Evolutionary conservation across 2,888 invertebrate genomes (phyloP).

Genomic region (Drosophila greeni): DNA sequence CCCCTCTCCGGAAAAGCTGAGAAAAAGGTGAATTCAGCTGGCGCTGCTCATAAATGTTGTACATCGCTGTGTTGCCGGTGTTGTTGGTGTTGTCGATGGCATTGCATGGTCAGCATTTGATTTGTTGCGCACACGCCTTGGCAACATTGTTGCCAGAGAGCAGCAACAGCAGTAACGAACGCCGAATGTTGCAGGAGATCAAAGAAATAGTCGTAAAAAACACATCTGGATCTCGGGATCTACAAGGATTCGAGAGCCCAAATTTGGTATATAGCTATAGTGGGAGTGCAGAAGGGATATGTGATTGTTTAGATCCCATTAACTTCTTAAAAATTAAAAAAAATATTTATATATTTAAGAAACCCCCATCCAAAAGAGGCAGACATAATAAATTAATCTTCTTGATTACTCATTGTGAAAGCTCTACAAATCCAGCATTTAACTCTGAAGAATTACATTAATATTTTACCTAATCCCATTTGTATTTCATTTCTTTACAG

Average conservation of each 20-base stretch:
- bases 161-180: slow-evolving; percentile 41
- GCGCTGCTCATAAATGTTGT: slow-evolving; percentile 69
- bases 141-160: slow-evolving; percentile 64
- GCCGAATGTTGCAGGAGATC: slow-evolving; percentile 36
- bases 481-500: slow-evolving; percentile 36
- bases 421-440: not conserved
- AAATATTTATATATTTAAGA: not conserved
- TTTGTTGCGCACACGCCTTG: slow-evolving; percentile 62
- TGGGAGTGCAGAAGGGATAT: no score
- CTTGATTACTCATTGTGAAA: not conserved
- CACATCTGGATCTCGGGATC: slow-evolving; percentile 13
- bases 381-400: not conserved
- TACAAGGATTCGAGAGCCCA: not conserved
- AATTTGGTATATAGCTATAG: slow-evolving; percentile 3
- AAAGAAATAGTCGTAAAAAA: slow-evolving; percentile 11
- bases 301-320: rapidly evolving
- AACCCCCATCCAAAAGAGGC: not conserved
- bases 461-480: slow-evolving; percentile 9
- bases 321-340: not conserved
- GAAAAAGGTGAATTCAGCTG: slow-evolving; percentile 28
- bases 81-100: slow-evolving; percentile 40
- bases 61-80: slow-evolving; percentile 38
- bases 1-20: slow-evolving; percentile 5
- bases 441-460: not conserved
- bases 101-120: slow-evolving; percentile 64